Conservation (phyloP, 2,888 invertebrate genomes). For the Melinaea marsaeus region DNA sequence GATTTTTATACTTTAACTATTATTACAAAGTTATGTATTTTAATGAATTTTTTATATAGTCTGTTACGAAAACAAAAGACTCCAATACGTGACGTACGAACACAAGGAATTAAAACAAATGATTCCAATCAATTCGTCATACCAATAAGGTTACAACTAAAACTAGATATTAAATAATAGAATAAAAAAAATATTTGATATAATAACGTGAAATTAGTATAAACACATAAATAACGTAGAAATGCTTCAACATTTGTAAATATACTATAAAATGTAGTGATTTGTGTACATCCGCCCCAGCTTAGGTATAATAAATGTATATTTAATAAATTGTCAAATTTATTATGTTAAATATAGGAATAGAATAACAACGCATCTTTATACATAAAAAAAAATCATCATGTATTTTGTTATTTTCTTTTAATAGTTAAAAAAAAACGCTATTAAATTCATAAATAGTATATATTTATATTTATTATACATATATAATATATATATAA, state of each 20-base stretch:
- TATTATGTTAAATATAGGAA: constrained; percentile 45
- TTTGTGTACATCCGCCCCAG: constrained; percentile 67
- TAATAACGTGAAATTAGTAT: not conserved
- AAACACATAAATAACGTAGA: constrained; percentile 38
- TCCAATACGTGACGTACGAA: not conserved
- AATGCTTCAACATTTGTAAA: constrained; percentile 69
- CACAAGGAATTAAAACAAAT: not conserved
- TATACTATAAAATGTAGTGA: constrained; percentile 61
- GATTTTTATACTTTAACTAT: constrained; percentile 29
- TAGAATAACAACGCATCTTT: constrained; percentile 28
- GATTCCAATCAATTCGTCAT: no score
- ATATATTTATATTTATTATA: constrained; percentile 15
- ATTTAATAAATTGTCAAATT: constrained; percentile 36
- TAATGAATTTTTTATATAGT: constrained; percentile 23
- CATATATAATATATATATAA: constrained; percentile 7
- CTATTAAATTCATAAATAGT: constrained; percentile 16
- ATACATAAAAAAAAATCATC: constrained; percentile 8
- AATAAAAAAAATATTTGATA: not conserved
- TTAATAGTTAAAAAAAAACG: constrained; percentile 3
- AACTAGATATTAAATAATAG: not conserved
- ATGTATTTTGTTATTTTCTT: constrained; percentile 11
- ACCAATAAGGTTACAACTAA: not conserved
- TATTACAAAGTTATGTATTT: constrained; percentile 14
- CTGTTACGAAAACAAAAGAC: not conserved
- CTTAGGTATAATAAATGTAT: constrained; percentile 31